Conservation (phyloP, 2,888 invertebrate genomes). For the Spicauda simplicius region DNA sequence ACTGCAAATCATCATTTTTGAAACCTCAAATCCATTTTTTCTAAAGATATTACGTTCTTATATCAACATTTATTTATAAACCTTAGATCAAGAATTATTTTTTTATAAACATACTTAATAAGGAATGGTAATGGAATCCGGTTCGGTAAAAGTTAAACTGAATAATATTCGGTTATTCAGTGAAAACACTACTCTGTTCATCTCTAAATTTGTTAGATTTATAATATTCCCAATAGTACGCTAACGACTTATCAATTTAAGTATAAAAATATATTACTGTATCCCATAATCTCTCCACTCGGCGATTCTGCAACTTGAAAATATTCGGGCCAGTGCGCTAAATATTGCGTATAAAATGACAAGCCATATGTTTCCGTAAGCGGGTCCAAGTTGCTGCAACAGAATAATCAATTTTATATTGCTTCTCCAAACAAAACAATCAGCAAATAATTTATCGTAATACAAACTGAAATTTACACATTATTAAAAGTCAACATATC, state of each 20-base stretch:
- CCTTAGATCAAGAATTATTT: too few relatives aligned
- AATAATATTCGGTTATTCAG: too few relatives aligned
- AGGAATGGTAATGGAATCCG: too few relatives aligned
- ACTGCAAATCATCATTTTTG: too few relatives aligned
- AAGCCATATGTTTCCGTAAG: constrained; percentile 98
- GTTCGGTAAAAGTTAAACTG: too few relatives aligned
- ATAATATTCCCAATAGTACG: background rate
- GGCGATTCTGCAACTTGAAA: constrained; percentile 99
- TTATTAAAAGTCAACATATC: constrained; percentile 98
- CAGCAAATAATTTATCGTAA: constrained; percentile 15
- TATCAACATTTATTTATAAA: too few relatives aligned
- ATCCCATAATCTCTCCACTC: constrained; percentile 98
- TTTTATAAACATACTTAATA: too few relatives aligned
- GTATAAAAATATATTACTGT: constrained; percentile 86
- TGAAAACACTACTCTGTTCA: too few relatives aligned
- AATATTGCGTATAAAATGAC: constrained; percentile 98
- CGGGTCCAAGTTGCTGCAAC: constrained; percentile 96
- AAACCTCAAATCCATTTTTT: too few relatives aligned
- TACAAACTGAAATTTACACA: constrained; percentile 88
- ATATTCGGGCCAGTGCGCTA: constrained; percentile 99
- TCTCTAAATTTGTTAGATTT: too few relatives aligned
- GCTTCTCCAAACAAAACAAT: background rate
- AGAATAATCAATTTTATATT: constrained; percentile 16
- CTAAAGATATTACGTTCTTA: too few relatives aligned
- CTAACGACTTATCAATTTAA: background rate